These are phyloP conservation scores for Paracanthobrama guichenoti DNA, from an alignment of 2,113 vertebrate genomes.

Conservation along the genomic window DNA sequence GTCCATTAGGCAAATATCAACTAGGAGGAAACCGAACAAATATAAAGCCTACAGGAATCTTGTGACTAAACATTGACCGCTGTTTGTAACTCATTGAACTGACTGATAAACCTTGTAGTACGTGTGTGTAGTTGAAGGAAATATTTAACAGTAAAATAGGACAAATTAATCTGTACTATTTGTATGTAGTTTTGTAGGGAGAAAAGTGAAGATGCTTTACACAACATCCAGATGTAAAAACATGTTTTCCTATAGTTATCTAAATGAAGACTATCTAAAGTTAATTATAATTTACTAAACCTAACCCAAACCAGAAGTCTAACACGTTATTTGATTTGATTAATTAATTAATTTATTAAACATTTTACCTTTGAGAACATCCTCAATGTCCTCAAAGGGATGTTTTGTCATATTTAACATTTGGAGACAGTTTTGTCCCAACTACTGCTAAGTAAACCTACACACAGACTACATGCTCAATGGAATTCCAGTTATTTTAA, in stretches of 20 bases:
- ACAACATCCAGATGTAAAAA: background rate
- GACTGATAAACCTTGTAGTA: background rate
- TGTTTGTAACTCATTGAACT: background rate
- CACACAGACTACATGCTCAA: background rate
- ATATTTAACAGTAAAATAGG: background rate
- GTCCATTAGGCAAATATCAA: background rate
- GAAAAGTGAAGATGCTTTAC: background rate
- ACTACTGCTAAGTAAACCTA: background rate
- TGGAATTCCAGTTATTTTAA: constrained; percentile 33
- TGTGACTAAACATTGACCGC: background rate
- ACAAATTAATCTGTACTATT: background rate
- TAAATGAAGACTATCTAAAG: background rate
- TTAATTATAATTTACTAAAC: background rate
- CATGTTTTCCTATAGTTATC: background rate
- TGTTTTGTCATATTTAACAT: constrained; percentile 7
- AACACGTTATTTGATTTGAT: too few species aligned
- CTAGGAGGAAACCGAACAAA: background rate
- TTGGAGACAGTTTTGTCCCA: background rate
- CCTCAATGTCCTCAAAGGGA: background rate
- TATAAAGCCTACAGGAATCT: background rate
- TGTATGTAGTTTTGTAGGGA: background rate
- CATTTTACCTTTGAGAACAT: background rate
- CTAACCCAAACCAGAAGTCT: too few species aligned
- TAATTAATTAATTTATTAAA: background rate
- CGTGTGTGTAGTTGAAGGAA: background rate